Evolutionary conservation across 2,888 invertebrate species (phyloP).

Genomic region (Platynereis dumerilii): DNA sequence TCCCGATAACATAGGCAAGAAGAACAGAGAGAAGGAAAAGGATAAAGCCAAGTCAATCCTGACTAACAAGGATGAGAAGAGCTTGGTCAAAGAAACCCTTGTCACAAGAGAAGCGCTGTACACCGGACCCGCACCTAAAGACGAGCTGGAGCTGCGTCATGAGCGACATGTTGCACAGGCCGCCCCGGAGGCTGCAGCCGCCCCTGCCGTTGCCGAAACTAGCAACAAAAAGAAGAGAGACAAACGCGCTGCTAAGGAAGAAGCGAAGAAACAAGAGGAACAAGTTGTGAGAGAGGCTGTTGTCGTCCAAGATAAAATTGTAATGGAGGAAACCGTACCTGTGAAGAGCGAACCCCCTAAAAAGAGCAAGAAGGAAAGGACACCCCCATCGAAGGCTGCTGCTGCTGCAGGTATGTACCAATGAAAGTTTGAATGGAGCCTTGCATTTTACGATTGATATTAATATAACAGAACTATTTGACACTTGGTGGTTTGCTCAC

Average conservation of each 20-base stretch:
- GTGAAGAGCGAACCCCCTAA: slow-evolving; percentile 3
- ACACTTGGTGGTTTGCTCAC: too few species aligned
- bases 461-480: too few species aligned
- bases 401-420: too few species aligned
- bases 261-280: slow-evolving; percentile 19
- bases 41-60: slow-evolving; percentile 78
- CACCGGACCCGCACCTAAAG: slow-evolving; percentile 70
- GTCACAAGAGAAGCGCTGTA: slow-evolving; percentile 19
- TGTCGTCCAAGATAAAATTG: slow-evolving; percentile 1
- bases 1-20: too few species aligned
- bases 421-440: too few species aligned
- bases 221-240: not conserved
- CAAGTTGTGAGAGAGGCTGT: slow-evolving; percentile 14
- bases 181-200: not conserved
- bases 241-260: slow-evolving; percentile 8
- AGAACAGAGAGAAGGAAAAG: slow-evolving; percentile 65
- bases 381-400: too few species aligned
- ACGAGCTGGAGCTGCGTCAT: slow-evolving; percentile 71
- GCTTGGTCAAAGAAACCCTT: slow-evolving; percentile 27
- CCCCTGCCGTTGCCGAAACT: not conserved
- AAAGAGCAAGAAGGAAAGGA: slow-evolving; percentile 1
- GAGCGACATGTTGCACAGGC: slow-evolving; percentile 38
- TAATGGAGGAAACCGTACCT: not conserved
- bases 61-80: slow-evolving; percentile 69
- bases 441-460: too few species aligned